Conservation (phyloP, 2,888 invertebrate genomes). For the Orchesellides sinensis region DNA sequence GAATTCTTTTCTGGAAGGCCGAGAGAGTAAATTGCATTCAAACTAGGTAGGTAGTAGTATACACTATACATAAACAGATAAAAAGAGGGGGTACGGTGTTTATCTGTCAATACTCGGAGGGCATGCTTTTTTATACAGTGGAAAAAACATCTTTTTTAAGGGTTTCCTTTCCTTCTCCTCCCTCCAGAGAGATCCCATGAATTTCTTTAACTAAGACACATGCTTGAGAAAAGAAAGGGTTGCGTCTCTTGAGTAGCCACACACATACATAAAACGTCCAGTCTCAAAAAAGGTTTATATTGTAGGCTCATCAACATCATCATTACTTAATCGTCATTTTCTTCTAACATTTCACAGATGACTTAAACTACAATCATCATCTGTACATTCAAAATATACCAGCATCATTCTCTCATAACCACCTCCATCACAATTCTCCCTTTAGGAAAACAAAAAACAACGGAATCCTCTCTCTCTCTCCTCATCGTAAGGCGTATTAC, state of each 20-base stretch:
- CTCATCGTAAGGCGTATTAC: conserved; percentile 14
- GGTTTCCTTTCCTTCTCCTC: conserved; percentile 3
- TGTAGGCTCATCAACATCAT: conserved; percentile 39
- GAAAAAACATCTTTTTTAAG: conserved; percentile 5
- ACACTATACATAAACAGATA: too few relatives aligned
- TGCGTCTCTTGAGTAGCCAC: conserved; percentile 34
- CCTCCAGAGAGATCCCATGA: neutral
- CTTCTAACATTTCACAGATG: conserved; percentile 57
- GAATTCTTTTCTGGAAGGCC: conserved; percentile 47
- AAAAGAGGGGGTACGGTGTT: conserved; percentile 50
- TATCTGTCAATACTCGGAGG: conserved; percentile 55
- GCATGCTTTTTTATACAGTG: conserved; percentile 14
- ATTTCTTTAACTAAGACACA: conserved; percentile 5
- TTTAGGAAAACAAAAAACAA: conserved; percentile 49
- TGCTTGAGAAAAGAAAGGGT: conserved; percentile 21
- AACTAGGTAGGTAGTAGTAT: neutral
- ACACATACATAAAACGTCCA: conserved; percentile 40
- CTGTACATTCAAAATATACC: too few relatives aligned
- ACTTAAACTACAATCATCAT: conserved; percentile 25
- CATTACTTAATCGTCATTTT: conserved; percentile 20
- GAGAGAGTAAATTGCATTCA: neutral
- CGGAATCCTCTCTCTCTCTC: conserved; percentile 34
- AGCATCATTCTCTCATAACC: neutral
- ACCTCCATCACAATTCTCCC: conserved; percentile 27
- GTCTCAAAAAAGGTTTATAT: conserved; percentile 41